Percentiles rank a stretch among this genome's conserved stretches.
Conservation (phyloP, 2,113 vertebrate genomes). For the Tragelaphus imberbis region DNA sequence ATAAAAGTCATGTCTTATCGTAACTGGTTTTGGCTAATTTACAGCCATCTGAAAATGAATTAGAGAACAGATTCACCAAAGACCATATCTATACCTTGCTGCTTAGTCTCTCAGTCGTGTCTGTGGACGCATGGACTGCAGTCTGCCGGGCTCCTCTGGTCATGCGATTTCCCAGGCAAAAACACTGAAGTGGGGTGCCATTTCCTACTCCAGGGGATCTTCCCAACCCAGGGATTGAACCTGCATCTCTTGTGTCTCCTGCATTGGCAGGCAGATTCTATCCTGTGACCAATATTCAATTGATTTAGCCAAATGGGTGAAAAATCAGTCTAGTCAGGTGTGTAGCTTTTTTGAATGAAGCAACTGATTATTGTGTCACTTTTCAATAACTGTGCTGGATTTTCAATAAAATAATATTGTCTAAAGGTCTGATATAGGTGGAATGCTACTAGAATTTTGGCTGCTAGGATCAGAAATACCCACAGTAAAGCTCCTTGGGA, state of each 20-base stretch:
- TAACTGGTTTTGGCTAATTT: constrained; percentile 45
- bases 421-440: neutral
- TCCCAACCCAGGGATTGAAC: neutral
- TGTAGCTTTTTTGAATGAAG: neutral
- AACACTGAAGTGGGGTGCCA: neutral
- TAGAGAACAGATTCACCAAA: neutral
- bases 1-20: constrained; percentile 50
- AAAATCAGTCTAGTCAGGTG: neutral
- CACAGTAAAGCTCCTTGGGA: constrained; percentile 17
- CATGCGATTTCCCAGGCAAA: neutral
- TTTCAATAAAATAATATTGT: constrained; percentile 1
- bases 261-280: neutral
- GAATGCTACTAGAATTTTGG: neutral
- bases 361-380: neutral
- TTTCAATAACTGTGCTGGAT: neutral
- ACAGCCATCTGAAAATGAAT: constrained; percentile 27
- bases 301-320: neutral
- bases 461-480: neutral
- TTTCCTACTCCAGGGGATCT: neutral
- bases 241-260: neutral
- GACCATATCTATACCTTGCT: neutral
- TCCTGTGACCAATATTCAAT: neutral
- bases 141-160: neutral
- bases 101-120: neutral
- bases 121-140: neutral